phyloP scores from a whole-genome alignment of 2,113 vertebrate genomes.

The Coregonus clupeaformis region DNA sequence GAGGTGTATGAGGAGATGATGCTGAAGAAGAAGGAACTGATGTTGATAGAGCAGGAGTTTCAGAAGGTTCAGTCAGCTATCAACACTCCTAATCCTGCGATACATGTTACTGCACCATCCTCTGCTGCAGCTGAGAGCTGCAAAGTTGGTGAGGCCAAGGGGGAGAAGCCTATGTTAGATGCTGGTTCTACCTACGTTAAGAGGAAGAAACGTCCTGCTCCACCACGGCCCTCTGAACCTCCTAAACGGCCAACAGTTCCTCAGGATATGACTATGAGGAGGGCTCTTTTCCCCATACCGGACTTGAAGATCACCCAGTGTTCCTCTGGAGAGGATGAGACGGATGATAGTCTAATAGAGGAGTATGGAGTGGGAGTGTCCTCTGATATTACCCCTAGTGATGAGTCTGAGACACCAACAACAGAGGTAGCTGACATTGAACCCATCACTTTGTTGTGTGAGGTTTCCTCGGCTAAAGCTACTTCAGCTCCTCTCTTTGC shows the following conservation, averaged over 20 bases:
- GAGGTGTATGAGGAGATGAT: slow-evolving; percentile 86
- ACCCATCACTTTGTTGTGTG: slow-evolving; percentile 81
- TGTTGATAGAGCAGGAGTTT: slow-evolving; percentile 81
- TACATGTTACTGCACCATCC: slow-evolving; percentile 64
- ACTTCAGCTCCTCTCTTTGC: slow-evolving; percentile 72
- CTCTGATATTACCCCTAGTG: slow-evolving; percentile 81
- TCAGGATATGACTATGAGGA: slow-evolving; percentile 75
- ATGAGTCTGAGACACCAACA: slow-evolving; percentile 76
- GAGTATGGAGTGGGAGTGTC: slow-evolving; percentile 78
- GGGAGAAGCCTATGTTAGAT: slow-evolving; percentile 71
- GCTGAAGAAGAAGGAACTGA: slow-evolving; percentile 78
- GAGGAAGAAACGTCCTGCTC: slow-evolving; percentile 77
- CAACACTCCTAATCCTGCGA: slow-evolving; percentile 70
- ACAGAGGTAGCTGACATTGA: slow-evolving; percentile 79
- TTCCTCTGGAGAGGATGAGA: slow-evolving; percentile 89
- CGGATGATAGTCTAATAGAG: slow-evolving; percentile 82
- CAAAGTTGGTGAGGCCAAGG: slow-evolving; percentile 78
- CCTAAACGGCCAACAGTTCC: slow-evolving; percentile 66
- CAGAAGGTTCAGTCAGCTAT: slow-evolving; percentile 77
- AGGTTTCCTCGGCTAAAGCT: slow-evolving; percentile 78
- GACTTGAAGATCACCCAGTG: slow-evolving; percentile 98
- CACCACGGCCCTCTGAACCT: slow-evolving; percentile 69
- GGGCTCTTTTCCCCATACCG: slow-evolving; percentile 87
- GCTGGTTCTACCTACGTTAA: slow-evolving; percentile 78
- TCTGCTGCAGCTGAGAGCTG: slow-evolving; percentile 77